These are phyloP conservation scores for Aegotheles bennettii DNA, from an alignment of 2,113 vertebrate genomes.

Conservation along the genomic window DNA sequence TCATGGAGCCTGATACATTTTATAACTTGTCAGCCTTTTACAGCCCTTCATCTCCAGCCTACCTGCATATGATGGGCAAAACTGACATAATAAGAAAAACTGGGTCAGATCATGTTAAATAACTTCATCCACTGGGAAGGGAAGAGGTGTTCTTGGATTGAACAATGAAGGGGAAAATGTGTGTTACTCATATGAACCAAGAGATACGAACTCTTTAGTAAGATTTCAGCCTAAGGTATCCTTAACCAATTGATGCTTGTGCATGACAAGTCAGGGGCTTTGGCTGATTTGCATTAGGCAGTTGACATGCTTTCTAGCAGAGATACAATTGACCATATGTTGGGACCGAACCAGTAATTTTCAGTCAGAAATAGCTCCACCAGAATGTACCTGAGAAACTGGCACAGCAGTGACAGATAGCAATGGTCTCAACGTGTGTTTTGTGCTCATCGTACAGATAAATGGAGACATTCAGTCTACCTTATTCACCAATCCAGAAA, in stretches of 20 bases:
- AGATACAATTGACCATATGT: neutral
- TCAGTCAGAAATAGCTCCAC: neutral
- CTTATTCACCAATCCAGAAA: neutral
- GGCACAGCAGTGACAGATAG: neutral
- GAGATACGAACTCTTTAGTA: neutral
- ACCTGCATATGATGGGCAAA: neutral
- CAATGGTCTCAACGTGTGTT: neutral
- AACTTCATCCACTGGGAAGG: neutral
- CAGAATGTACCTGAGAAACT: neutral
- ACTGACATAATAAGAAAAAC: neutral
- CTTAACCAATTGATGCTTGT: neutral
- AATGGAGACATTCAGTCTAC: neutral
- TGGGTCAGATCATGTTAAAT: neutral
- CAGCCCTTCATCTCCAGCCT: neutral
- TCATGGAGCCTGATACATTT: constrained; percentile 6
- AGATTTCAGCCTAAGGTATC: neutral
- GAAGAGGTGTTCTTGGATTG: neutral
- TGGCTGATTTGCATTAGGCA: neutral
- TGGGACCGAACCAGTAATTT: neutral
- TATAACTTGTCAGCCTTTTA: neutral
- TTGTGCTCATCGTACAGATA: neutral
- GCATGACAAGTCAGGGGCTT: neutral
- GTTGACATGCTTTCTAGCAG: neutral
- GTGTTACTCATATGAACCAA: neutral
- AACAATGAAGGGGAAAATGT: neutral